phyloP scores from a whole-genome alignment of 2,888 invertebrate genomes.

The Calliopum simillimum region DNA sequence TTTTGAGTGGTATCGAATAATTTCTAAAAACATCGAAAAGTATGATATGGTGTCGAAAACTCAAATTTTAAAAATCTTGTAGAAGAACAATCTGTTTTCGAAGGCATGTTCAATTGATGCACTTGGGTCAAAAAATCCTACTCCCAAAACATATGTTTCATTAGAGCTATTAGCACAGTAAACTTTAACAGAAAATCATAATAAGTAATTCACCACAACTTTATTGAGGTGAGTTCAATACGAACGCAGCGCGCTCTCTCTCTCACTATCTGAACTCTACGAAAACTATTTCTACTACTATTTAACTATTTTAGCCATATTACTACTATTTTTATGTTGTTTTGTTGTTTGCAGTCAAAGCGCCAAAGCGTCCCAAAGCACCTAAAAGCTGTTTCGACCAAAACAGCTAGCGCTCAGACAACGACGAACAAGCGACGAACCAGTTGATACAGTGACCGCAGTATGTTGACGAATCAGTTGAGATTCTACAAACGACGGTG shows the following conservation, averaged over 20 bases:
- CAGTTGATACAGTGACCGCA: constrained; percentile 34
- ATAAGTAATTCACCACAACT: not conserved
- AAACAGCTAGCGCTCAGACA: constrained; percentile 19
- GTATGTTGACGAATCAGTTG: constrained; percentile 55
- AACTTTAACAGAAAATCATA: not conserved
- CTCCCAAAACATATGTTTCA: not conserved
- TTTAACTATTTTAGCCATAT: not conserved
- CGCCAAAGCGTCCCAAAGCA: constrained; percentile 25
- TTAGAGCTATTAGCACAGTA: not conserved
- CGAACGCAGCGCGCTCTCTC: not conserved
- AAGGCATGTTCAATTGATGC: too few species aligned
- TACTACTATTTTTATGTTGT: not conserved
- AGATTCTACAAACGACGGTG: constrained; percentile 62
- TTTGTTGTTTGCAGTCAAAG: constrained; percentile 1
- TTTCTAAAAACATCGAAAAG: too few species aligned
- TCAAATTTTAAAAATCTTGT: too few species aligned
- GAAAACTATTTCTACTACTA: constrained; percentile 8
- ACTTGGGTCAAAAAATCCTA: not conserved
- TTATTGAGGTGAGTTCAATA: not conserved
- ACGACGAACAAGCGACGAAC: constrained; percentile 32
- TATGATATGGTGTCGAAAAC: too few species aligned
- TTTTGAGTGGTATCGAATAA: too few species aligned
- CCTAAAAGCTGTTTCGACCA: constrained; percentile 18
- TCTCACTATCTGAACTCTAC: not conserved
- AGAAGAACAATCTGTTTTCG: too few species aligned